These are phyloP conservation scores for Clusia tigrina DNA, from an alignment of 2,888 invertebrate genomes.

Conservation along the genomic window DNA sequence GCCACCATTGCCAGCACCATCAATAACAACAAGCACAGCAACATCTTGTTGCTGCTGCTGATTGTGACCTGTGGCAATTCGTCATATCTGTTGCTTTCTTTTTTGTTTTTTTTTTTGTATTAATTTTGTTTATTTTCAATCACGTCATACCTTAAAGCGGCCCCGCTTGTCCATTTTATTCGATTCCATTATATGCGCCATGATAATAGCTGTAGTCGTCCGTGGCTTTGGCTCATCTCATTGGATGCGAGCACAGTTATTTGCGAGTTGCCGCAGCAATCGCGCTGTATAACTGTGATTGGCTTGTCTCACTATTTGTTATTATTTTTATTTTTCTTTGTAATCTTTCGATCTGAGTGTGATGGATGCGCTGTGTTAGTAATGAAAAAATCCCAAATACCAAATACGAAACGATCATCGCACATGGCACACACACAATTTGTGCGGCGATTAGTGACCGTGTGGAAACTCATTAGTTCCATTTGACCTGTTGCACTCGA, in stretches of 20 bases:
- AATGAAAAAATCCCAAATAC: neutral
- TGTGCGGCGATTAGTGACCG: conserved; percentile 15
- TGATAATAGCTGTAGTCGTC: neutral
- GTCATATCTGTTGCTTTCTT: too few relatives aligned
- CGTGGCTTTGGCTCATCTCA: neutral
- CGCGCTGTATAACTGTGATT: neutral
- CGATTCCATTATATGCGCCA: neutral
- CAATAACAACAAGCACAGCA: too few relatives aligned
- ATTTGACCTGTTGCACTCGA: conserved; percentile 49
- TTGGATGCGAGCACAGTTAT: neutral
- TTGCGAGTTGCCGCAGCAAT: too few relatives aligned
- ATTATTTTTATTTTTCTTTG: too few relatives aligned
- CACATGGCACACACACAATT: neutral
- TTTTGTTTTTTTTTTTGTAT: too few relatives aligned
- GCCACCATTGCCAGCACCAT: neutral
- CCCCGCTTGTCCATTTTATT: neutral
- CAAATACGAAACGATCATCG: neutral
- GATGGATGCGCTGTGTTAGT: neutral
- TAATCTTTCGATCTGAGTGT: neutral
- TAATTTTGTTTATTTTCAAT: neutral
- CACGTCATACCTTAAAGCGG: neutral
- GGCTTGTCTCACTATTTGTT: neutral
- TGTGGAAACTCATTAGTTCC: conserved; percentile 58
- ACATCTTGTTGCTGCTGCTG: neutral
- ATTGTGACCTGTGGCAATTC: neutral